Conservation (phyloP, 2,113 vertebrate species). For the Xyrauchen texanus region DNA sequence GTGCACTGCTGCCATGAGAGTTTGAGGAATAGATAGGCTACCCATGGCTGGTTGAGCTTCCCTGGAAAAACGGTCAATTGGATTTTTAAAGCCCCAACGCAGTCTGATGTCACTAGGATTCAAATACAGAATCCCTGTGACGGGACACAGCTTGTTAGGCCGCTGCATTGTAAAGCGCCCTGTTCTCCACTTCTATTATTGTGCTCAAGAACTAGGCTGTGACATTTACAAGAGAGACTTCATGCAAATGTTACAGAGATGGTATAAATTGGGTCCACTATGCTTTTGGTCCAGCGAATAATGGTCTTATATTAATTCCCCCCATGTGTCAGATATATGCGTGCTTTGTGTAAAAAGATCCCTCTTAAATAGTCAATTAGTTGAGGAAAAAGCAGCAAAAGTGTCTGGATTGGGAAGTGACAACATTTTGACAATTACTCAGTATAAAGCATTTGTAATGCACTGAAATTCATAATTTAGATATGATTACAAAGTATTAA, state of each 20-base stretch:
- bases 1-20: background rate
- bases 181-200: constrained; percentile 7
- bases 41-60: background rate
- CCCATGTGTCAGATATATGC: background rate
- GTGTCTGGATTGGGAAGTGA: background rate
- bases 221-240: constrained; percentile 23
- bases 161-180: background rate
- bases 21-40: background rate
- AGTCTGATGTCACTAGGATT: constrained; percentile 17
- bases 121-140: background rate
- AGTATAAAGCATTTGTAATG: background rate
- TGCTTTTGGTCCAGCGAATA: background rate
- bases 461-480: background rate
- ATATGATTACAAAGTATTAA: background rate
- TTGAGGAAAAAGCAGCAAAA: background rate
- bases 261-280: constrained; percentile 30
- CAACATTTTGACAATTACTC: background rate
- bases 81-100: background rate
- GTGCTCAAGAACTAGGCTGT: background rate
- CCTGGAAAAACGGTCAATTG: background rate
- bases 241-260: constrained; percentile 33
- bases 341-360: background rate
- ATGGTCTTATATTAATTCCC: background rate
- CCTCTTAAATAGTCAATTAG: background rate
- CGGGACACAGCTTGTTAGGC: constrained; percentile 17